Evolutionary conservation across 1,140 invertebrate species (phyloP).

Genomic region (Carcinoscorpius rotundicauda): DNA sequence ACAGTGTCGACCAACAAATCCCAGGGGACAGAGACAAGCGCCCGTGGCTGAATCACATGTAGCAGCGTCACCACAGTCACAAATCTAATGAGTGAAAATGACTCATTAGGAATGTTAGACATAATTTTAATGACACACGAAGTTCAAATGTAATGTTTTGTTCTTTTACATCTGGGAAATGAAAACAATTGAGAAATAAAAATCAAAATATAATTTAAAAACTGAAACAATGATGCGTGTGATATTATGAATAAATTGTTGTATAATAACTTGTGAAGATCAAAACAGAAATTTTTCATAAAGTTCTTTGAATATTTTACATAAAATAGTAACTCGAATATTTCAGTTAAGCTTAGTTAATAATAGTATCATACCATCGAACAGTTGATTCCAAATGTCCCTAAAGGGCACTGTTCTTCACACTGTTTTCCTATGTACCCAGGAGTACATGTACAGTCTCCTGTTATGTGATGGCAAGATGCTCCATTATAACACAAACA

Average conservation of each 20-base stretch:
- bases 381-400: constrained; percentile 66
- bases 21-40: constrained; percentile 67
- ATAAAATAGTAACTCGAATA: constrained; percentile 12
- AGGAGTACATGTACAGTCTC: constrained; percentile 56
- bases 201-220: constrained; percentile 49
- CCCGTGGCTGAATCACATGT: constrained; percentile 41
- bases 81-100: constrained; percentile 27
- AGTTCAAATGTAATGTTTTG: neutral
- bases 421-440: constrained; percentile 62
- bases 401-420: constrained; percentile 64
- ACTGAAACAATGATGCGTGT: constrained; percentile 35
- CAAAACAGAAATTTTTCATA: constrained; percentile 51
- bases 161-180: neutral
- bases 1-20: constrained; percentile 25
- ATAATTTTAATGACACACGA: neutral
- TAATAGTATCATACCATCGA: constrained; percentile 9
- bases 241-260: constrained; percentile 33
- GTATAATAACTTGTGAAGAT: constrained; percentile 59
- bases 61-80: constrained; percentile 37
- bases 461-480: constrained; percentile 77
- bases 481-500: constrained; percentile 59
- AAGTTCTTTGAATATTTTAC: constrained; percentile 26
- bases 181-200: constrained; percentile 3
- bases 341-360: neutral
- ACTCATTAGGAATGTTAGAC: neutral